phyloP scores from a whole-genome alignment of 2,888 invertebrate genomes.

The Sesamia inferens region DNA sequence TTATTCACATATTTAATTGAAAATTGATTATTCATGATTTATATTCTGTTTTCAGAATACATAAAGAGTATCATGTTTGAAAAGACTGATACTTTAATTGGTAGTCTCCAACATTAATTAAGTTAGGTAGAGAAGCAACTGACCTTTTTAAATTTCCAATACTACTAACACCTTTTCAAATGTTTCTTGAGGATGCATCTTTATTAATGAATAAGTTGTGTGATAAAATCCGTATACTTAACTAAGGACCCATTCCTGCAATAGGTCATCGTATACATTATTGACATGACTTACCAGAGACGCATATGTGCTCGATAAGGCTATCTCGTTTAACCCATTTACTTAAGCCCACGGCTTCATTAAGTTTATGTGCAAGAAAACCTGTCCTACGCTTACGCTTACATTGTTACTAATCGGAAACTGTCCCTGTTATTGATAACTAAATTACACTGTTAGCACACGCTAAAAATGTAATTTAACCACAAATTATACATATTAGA shows the following conservation, averaged over 20 bases:
- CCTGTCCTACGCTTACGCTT: not conserved
- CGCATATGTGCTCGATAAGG: conserved; percentile 37
- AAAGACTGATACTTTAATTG: not conserved
- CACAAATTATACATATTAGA: no score
- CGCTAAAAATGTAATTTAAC: no score
- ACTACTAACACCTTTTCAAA: conserved; percentile 15
- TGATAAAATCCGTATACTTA: conserved; percentile 39
- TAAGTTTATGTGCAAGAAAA: conserved; percentile 8
- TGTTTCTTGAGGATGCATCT: conserved; percentile 13
- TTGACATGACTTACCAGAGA: conserved; percentile 32
- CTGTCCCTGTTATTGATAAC: not conserved
- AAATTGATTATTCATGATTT: conserved; percentile 9
- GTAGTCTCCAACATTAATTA: not conserved
- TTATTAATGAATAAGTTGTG: conserved; percentile 4
- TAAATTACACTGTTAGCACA: no score
- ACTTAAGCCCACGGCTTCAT: conserved; percentile 15
- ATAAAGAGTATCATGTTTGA: not conserved
- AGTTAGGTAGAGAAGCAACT: not conserved
- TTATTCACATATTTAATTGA: not conserved
- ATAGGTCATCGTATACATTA: conserved; percentile 54
- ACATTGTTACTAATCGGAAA: not conserved
- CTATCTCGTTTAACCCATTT: conserved; percentile 2
- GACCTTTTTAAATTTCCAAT: conserved; percentile 28
- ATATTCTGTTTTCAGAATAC: conserved; percentile 6
- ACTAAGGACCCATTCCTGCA: conserved; percentile 32